Conservation (phyloP, 2,797 vertebrate genomes). For the Margarornis squamiger region DNA sequence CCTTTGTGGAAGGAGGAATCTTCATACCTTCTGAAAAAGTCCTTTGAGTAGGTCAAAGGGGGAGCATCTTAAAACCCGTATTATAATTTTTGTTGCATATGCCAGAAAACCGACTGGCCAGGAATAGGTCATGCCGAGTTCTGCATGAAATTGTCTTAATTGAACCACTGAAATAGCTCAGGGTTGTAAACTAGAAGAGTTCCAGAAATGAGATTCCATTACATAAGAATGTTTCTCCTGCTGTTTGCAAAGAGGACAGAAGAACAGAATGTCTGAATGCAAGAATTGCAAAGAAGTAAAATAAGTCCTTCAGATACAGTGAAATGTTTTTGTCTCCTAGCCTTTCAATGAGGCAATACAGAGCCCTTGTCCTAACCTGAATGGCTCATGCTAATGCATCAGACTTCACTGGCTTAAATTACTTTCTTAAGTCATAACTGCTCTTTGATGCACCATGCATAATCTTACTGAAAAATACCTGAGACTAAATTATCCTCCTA, state of each 20-base stretch:
- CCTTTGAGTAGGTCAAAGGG: neutral
- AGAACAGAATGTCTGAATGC: neutral
- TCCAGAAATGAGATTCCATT: neutral
- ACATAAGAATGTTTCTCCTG: neutral
- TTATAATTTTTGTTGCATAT: neutral
- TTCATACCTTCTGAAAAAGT: neutral
- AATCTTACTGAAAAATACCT: neutral
- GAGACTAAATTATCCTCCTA: neutral
- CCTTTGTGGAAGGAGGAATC: neutral
- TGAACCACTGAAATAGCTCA: neutral
- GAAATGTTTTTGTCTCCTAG: neutral
- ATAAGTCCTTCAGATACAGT: neutral
- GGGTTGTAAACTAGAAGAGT: neutral
- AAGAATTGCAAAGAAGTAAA: neutral
- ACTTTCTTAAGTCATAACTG: neutral
- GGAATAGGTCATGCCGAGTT: neutral
- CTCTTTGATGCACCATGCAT: neutral
- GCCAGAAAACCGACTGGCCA: neutral
- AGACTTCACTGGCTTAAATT: neutral
- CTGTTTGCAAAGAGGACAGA: neutral
- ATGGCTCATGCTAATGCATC: neutral
- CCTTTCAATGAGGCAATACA: neutral
- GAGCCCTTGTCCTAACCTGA: neutral
- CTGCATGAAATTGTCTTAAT: neutral
- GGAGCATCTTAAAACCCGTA: neutral